A percentile compares a stretch with the other conserved stretches of the same genome.
Evolutionary conservation across 1,140 invertebrate genomes (phyloP).

Genomic region (Caerostris extrusa): DNA sequence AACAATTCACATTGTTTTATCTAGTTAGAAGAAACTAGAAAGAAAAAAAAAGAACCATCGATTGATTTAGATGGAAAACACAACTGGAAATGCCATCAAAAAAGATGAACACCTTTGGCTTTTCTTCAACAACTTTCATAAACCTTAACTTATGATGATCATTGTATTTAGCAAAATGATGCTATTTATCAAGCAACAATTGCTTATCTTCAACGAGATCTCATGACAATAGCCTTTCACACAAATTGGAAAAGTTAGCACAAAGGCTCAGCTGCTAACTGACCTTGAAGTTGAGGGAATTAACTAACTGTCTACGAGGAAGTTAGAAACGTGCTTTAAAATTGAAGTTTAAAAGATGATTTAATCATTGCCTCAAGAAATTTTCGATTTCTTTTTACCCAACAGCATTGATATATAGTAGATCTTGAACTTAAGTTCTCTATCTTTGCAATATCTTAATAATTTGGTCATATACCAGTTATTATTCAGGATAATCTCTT

Average conservation of each 20-base stretch:
- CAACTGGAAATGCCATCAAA: background rate
- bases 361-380: background rate
- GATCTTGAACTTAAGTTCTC: background rate
- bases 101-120: background rate
- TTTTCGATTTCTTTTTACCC: too few species aligned
- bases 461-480: background rate
- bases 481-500: too few species aligned
- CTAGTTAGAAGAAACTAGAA: background rate
- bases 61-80: background rate
- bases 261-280: background rate
- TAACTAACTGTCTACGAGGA: background rate
- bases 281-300: background rate
- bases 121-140: background rate
- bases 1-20: conserved; percentile 28
- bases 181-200: background rate
- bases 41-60: background rate
- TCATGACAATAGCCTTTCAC: background rate
- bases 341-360: background rate
- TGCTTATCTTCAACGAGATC: background rate
- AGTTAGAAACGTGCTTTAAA: background rate
- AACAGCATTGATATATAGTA: too few species aligned
- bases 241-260: background rate
- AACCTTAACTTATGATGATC: background rate
- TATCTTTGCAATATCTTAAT: background rate
- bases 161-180: background rate